These are phyloP conservation scores for Vulpes vulpes DNA, from an alignment of 2,113 vertebrate species.

Conservation along the genomic window DNA sequence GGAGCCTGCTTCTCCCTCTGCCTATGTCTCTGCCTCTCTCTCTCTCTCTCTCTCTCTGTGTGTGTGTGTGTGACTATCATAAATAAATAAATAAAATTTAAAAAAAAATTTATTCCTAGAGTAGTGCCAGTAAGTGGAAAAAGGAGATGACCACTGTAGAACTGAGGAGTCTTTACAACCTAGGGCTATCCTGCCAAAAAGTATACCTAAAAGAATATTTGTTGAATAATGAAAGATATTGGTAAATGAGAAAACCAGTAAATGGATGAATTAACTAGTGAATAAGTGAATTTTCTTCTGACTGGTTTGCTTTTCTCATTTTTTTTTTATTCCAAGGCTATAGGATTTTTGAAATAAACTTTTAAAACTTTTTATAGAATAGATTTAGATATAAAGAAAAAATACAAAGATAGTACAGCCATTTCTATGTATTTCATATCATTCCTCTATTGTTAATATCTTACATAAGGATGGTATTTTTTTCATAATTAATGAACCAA, in stretches of 20 bases:
- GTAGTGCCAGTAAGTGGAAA: background rate
- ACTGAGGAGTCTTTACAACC: background rate
- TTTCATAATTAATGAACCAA: slow-evolving; percentile 2
- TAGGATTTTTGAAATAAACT: background rate
- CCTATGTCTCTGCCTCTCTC: too few relatives aligned
- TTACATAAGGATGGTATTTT: background rate
- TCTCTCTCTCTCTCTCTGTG: too few relatives aligned
- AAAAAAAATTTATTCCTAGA: background rate
- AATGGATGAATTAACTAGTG: background rate
- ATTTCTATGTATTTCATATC: background rate
- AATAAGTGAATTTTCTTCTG: background rate
- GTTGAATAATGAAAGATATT: background rate
- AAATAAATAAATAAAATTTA: too few relatives aligned
- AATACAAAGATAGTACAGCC: background rate
- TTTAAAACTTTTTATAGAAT: slow-evolving; percentile 8
- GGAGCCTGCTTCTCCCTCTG: too few relatives aligned
- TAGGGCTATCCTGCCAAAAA: background rate
- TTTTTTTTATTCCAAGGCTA: background rate
- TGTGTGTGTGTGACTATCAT: too few relatives aligned
- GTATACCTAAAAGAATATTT: background rate
- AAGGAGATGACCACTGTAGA: background rate
- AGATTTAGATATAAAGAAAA: slow-evolving; percentile 27
- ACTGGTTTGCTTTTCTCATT: background rate
- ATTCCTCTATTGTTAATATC: background rate
- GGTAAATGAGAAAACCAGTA: background rate